A percentile compares a stretch with the other conserved stretches of the same genome.
phyloP scores from a whole-genome alignment of 2,797 vertebrate species.

The Gymnoscopelus braueri region DNA sequence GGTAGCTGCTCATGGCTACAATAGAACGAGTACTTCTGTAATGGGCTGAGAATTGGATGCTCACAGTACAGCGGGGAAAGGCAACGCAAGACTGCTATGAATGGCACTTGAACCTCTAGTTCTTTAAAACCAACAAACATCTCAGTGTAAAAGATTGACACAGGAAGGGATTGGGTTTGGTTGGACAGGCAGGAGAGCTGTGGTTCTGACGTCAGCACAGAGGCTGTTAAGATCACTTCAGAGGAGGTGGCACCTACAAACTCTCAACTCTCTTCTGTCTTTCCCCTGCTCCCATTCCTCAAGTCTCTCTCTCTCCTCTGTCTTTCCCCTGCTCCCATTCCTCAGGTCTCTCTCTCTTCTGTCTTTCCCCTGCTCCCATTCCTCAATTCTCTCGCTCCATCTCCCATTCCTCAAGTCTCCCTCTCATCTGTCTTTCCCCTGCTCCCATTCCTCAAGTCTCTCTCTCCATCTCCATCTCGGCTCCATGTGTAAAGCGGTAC shows the following conservation, averaged over 20 bases:
- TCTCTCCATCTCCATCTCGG: conserved; percentile 31
- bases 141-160: conserved; percentile 21
- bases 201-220: conserved; percentile 27
- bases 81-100: no score
- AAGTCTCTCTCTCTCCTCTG: no score
- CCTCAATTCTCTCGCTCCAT: conserved; percentile 28
- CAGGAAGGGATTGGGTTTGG: neutral
- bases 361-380: neutral
- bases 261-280: neutral
- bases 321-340: neutral
- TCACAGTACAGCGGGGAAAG: no score
- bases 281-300: neutral
- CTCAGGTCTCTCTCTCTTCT: conserved; percentile 20
- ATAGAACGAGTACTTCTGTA: no score
- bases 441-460: neutral
- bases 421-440: conserved; percentile 32
- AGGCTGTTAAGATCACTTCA: conserved; percentile 9
- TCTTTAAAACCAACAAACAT: conserved; percentile 16
- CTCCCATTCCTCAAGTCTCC: conserved; percentile 2
- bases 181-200: conserved; percentile 1
- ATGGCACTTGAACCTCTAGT: no score
- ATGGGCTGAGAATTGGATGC: no score
- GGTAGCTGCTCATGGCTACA: no score
- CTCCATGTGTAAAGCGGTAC: conserved; percentile 24
- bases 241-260: neutral